Evolutionary conservation across 2,888 invertebrate species (phyloP).

Genomic region (Agonopterix alstromeriana): DNA sequence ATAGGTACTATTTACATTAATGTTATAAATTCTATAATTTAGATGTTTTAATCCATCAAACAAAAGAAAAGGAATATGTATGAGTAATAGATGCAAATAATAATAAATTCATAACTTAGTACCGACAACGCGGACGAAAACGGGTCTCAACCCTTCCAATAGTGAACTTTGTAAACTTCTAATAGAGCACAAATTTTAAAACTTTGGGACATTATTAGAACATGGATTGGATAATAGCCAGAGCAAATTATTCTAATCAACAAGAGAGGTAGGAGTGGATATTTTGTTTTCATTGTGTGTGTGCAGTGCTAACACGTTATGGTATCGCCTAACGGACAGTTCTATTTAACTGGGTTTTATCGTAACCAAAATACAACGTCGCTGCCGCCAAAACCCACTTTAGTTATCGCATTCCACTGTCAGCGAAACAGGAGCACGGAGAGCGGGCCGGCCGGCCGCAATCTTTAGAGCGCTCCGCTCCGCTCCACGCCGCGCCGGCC

Average conservation of each 20-base stretch:
- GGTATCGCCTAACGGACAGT: slow-evolving; percentile 27
- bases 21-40: too few species aligned
- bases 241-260: neutral
- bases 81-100: too few species aligned
- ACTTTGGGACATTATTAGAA: neutral
- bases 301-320: slow-evolving; percentile 16
- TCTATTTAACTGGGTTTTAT: slow-evolving; percentile 43
- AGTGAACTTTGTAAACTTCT: too few species aligned
- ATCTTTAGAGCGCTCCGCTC: slow-evolving; percentile 46
- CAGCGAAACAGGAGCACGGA: slow-evolving; percentile 60
- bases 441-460: slow-evolving; percentile 38
- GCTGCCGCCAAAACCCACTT: slow-evolving; percentile 56
- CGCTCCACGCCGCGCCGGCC: slow-evolving; percentile 21
- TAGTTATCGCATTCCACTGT: slow-evolving; percentile 66
- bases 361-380: slow-evolving; percentile 47
- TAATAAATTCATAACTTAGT: too few species aligned
- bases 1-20: neutral
- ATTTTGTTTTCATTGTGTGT: neutral
- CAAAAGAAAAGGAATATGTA: too few species aligned
- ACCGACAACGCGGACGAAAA: too few species aligned
- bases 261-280: neutral
- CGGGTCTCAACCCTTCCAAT: too few species aligned
- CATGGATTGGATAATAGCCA: neutral
- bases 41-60: too few species aligned
- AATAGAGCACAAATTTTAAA: too few species aligned